Evolutionary conservation across 2,113 vertebrate genomes (phyloP).

Genomic region (Sinocyclocheilus maitianheensis): DNA sequence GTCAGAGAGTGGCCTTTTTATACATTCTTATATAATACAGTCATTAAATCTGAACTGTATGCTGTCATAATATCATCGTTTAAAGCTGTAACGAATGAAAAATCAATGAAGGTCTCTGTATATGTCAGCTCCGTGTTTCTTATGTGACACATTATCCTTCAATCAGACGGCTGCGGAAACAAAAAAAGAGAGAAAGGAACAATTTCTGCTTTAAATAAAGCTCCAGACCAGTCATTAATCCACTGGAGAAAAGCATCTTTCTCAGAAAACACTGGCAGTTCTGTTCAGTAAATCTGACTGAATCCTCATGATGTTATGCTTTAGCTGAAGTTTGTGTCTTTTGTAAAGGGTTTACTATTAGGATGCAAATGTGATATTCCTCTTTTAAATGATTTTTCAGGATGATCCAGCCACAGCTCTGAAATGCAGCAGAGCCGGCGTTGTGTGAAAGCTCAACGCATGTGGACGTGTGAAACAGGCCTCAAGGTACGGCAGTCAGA

Average conservation of each 20-base stretch:
- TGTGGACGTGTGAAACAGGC: neutral
- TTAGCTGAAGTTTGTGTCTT: neutral
- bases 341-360: neutral
- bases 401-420: neutral
- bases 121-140: neutral
- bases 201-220: neutral
- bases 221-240: neutral
- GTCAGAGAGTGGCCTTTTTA: neutral
- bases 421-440: neutral
- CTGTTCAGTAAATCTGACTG: neutral
- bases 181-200: neutral
- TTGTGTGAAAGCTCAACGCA: neutral
- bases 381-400: neutral
- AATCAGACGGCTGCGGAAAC: neutral
- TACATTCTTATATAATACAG: neutral
- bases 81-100: slow-evolving; percentile 15
- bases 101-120: neutral
- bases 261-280: neutral
- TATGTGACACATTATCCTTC: neutral
- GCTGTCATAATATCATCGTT: neutral
- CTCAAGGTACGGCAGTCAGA: neutral
- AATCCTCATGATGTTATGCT: neutral
- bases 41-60: slow-evolving; percentile 13
- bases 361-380: neutral
- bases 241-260: neutral